These are phyloP conservation scores for Thymelicus sylvestris DNA, from an alignment of 2,888 invertebrate genomes.

Conservation along the genomic window DNA sequence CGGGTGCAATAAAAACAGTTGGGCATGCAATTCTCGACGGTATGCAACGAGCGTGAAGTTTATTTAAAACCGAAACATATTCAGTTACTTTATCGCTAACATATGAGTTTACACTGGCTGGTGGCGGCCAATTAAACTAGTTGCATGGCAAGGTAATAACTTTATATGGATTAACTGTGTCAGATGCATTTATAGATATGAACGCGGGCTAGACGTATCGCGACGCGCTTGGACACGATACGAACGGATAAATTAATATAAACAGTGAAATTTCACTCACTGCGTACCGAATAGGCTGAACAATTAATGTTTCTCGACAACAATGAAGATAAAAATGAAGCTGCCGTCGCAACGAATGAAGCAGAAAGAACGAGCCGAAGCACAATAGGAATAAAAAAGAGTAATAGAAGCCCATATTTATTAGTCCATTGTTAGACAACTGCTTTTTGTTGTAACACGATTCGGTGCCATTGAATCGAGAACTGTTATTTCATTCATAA, in stretches of 20 bases:
- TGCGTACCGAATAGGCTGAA: slow-evolving; percentile 24
- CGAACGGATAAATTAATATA: slow-evolving; percentile 63
- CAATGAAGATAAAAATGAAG: slow-evolving; percentile 61
- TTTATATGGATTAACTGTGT: slow-evolving; percentile 78
- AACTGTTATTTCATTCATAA: slow-evolving; percentile 77
- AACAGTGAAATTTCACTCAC: slow-evolving; percentile 46
- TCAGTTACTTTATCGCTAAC: slow-evolving; percentile 71
- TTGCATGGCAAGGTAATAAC: slow-evolving; percentile 76
- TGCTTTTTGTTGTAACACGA: slow-evolving; percentile 72
- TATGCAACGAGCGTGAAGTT: slow-evolving; percentile 63
- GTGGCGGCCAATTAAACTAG: slow-evolving; percentile 75
- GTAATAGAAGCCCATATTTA: slow-evolving; percentile 74
- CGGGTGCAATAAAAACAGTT: slow-evolving; percentile 64
- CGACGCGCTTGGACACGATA: slow-evolving; percentile 33
- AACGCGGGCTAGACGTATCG: slow-evolving; percentile 35
- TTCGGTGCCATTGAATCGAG: slow-evolving; percentile 62
- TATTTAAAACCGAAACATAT: slow-evolving; percentile 70
- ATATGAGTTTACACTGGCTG: slow-evolving; percentile 71
- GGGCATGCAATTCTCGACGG: slow-evolving; percentile 62
- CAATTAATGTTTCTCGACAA: slow-evolving; percentile 62
- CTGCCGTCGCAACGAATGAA: slow-evolving; percentile 57
- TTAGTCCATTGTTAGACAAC: slow-evolving; percentile 73
- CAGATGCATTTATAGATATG: slow-evolving; percentile 75
- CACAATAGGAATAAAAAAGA: slow-evolving; percentile 62
- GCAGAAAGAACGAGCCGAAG: slow-evolving; percentile 55